Evolutionary conservation across 1,140 invertebrate species (phyloP).

Genomic region (Diorhabda elongata): DNA sequence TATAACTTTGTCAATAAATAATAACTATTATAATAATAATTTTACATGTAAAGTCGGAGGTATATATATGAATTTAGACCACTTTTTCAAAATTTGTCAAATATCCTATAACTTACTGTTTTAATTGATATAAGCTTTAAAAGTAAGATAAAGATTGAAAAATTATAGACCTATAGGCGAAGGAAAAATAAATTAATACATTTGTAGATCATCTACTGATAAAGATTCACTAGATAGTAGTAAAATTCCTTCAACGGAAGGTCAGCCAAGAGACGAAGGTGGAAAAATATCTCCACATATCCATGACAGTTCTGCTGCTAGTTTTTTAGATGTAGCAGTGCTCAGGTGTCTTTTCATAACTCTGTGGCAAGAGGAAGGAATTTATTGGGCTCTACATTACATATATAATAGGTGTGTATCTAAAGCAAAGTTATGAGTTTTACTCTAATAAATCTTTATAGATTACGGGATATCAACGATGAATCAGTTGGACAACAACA

Average conservation of each 20-base stretch:
- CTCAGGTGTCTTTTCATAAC: conserved; percentile 93
- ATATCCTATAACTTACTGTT: too few species aligned
- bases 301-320: conserved; percentile 78
- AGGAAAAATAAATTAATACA: too few species aligned
- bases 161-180: too few species aligned
- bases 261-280: background rate
- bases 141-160: conserved; percentile 19
- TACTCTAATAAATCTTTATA: conserved; percentile 43
- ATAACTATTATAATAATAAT: too few species aligned
- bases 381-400: conserved; percentile 96
- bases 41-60: too few species aligned
- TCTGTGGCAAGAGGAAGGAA: conserved; percentile 97
- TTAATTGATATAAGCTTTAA: conserved; percentile 10
- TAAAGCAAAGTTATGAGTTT: conserved; percentile 9
- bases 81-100: too few species aligned
- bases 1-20: too few species aligned
- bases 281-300: conserved; percentile 14
- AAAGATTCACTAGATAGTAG: conserved; percentile 51
- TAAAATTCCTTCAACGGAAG: conserved; percentile 29
- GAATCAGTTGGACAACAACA: conserved; percentile 67
- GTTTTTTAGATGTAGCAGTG: conserved; percentile 93
- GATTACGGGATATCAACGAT: conserved; percentile 76
- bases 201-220: conserved; percentile 50
- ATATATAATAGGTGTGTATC: conserved; percentile 72
- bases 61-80: too few species aligned